Evolutionary conservation across 1,140 invertebrate genomes (phyloP).

Genomic region (Drosophila tsacasi): DNA sequence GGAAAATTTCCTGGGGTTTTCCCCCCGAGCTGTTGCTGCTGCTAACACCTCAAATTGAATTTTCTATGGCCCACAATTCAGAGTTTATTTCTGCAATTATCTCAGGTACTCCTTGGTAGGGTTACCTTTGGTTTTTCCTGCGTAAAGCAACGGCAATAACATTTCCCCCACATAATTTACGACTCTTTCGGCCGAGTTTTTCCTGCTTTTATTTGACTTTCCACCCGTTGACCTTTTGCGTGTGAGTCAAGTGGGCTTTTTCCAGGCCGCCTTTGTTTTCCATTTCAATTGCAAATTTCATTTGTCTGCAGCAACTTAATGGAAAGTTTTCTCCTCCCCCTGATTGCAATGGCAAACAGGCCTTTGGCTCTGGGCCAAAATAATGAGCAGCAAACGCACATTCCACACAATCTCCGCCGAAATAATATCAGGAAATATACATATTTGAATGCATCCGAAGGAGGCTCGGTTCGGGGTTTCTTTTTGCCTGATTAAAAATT

Average conservation of each 20-base stretch:
- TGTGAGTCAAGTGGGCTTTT: slow-evolving; percentile 63
- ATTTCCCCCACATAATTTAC: slow-evolving; percentile 33
- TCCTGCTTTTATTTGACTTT: slow-evolving; percentile 31
- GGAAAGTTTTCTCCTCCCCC: slow-evolving; percentile 50
- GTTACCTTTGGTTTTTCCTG: slow-evolving; percentile 36
- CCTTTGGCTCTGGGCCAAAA: slow-evolving; percentile 61
- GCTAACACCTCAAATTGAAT: slow-evolving; percentile 37
- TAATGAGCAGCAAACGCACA: slow-evolving; percentile 30
- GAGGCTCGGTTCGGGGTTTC: not conserved
- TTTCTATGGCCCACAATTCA: slow-evolving; percentile 50
- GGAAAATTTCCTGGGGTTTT: slow-evolving; percentile 29
- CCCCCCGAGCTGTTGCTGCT: not conserved
- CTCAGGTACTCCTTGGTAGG: slow-evolving; percentile 12
- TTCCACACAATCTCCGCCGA: slow-evolving; percentile 27
- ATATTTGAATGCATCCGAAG: slow-evolving; percentile 43
- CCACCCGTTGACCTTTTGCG: slow-evolving; percentile 58
- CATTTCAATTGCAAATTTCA: slow-evolving; percentile 54
- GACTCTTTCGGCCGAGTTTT: slow-evolving; percentile 27
- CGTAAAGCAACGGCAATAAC: not conserved
- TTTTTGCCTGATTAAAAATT: slow-evolving; percentile 63
- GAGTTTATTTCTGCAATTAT: slow-evolving; percentile 57
- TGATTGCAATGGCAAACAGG: slow-evolving; percentile 42
- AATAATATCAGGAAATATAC: slow-evolving; percentile 56
- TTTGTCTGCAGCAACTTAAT: slow-evolving; percentile 53
- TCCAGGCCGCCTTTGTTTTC: slow-evolving; percentile 28